A percentile compares a stretch with the other conserved stretches of the same genome.
Evolutionary conservation across 53 echinoderm and acorn worm genomes (phyloP).

Genomic region (Echinarachnius parma): DNA sequence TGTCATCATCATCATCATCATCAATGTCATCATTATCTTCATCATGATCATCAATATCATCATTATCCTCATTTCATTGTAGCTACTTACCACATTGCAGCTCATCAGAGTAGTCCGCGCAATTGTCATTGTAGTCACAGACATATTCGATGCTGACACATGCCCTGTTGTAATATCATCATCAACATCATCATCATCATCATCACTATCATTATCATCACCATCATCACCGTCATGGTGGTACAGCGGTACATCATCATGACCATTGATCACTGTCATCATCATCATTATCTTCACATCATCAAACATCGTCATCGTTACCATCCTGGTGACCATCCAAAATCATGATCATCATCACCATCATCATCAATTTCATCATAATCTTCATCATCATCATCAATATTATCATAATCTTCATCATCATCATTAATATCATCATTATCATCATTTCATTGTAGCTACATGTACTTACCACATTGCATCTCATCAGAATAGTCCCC

Average conservation of each 20-base stretch:
- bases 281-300: background rate
- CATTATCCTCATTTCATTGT: no score
- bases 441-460: no score
- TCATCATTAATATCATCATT: background rate
- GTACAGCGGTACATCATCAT: no score
- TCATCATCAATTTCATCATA: background rate
- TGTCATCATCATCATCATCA: no score
- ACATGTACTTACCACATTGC: constrained; percentile 39
- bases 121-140: constrained; percentile 88
- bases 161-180: constrained; percentile 52
- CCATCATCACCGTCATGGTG: background rate
- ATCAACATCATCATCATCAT: background rate
- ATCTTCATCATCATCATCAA: background rate
- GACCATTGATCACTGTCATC: background rate
- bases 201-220: background rate
- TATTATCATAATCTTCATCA: background rate
- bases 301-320: no score
- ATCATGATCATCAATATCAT: no score
- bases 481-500: constrained; percentile 89
- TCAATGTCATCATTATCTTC: no score
- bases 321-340: no score
- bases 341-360: background rate
- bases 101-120: constrained; percentile 90
- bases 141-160: constrained; percentile 61
- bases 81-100: constrained; percentile 52